Conservation (phyloP, 2,888 invertebrate species). For the Leucophenga montana region DNA sequence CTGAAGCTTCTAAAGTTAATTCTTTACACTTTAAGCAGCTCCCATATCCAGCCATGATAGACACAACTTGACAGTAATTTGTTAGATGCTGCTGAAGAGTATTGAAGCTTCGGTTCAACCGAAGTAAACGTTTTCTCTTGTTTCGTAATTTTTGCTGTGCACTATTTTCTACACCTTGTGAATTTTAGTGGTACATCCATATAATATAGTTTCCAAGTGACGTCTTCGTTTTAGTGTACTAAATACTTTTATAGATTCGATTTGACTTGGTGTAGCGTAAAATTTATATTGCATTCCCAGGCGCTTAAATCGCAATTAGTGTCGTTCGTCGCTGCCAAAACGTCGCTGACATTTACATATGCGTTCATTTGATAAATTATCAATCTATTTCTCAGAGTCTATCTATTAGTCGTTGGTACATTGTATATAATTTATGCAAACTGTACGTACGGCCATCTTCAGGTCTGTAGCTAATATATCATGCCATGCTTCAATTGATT, state of each 20-base stretch:
- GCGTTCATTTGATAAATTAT: constrained; percentile 48
- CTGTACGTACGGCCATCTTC: too few species aligned
- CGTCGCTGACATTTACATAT: constrained; percentile 41
- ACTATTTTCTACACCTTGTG: too few species aligned
- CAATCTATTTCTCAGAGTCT: constrained; percentile 27
- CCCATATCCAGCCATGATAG: too few species aligned
- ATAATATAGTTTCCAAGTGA: constrained; percentile 42
- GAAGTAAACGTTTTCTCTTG: too few species aligned
- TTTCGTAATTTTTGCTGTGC: too few species aligned
- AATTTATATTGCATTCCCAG: constrained; percentile 39
- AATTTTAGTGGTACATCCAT: too few species aligned
- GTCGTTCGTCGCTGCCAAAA: constrained; percentile 45
- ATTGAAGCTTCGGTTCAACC: too few species aligned
- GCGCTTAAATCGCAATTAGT: constrained; percentile 48
- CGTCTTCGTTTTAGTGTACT: constrained; percentile 51
- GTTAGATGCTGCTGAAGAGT: too few species aligned
- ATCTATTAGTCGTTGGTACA: not conserved
- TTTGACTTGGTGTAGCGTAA: not conserved
- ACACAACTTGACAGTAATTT: too few species aligned
- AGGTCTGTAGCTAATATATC: not conserved
- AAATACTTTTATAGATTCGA: too few species aligned
- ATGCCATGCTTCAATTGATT: constrained; percentile 15
- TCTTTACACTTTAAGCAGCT: too few species aligned
- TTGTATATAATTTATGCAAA: not conserved
- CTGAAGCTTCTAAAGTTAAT: too few species aligned